phyloP scores from a whole-genome alignment of 2,888 invertebrate species.

The Calameuta filiformis region DNA sequence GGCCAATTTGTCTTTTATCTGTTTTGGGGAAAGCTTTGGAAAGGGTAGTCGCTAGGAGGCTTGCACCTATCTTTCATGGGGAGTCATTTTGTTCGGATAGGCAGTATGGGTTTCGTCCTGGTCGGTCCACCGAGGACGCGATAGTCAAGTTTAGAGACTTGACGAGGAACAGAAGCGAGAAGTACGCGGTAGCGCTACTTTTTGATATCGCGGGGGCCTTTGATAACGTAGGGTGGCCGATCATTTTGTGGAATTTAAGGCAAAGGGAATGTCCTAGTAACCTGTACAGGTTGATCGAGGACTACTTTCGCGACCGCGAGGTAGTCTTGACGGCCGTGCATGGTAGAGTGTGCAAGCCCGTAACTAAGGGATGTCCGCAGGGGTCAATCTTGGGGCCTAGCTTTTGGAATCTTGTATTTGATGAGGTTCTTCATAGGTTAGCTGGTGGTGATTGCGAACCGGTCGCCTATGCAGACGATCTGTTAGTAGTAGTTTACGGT shows the following conservation, averaged over 20 bases:
- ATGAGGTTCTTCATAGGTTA: constrained; percentile 5
- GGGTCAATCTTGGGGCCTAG: constrained; percentile 5
- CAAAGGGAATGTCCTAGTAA: background rate
- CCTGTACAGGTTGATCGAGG: background rate
- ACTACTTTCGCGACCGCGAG: background rate
- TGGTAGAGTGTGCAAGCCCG: background rate
- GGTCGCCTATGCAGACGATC: constrained; percentile 27
- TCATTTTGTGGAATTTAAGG: background rate
- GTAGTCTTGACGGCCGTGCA: background rate
- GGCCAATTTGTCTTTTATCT: background rate
- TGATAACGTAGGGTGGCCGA: constrained; percentile 4
- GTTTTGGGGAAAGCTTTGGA: background rate
- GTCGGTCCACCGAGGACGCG: background rate
- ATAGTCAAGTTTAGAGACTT: background rate
- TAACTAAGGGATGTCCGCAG: constrained; percentile 4
- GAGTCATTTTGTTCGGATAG: background rate
- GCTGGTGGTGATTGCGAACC: background rate
- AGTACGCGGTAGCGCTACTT: background rate
- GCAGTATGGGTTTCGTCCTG: background rate
- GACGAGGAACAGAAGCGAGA: background rate
- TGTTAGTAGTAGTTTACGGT: background rate
- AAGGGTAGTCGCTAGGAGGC: background rate
- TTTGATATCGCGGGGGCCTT: constrained; percentile 1
- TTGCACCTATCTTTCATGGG: background rate
- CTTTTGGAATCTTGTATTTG: constrained; percentile 24